Evolutionary conservation across 2,797 vertebrate genomes (phyloP).

Genomic region (Sebastes elongatus): DNA sequence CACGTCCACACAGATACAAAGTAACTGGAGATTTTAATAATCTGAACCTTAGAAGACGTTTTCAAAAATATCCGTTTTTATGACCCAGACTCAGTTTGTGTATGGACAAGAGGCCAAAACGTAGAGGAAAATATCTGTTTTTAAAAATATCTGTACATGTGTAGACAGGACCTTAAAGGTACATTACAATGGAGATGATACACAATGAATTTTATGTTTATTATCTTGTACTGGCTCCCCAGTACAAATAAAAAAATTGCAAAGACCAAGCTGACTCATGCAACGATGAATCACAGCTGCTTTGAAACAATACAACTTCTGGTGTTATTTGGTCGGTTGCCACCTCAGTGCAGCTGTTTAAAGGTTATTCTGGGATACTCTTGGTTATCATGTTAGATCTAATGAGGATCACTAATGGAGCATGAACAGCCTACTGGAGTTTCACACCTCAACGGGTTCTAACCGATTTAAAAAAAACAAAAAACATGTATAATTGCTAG

Average conservation of each 20-base stretch:
- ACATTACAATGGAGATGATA: not conserved
- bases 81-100: accelerated
- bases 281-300: not conserved
- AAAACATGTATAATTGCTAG: too few species aligned
- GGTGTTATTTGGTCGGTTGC: not conserved
- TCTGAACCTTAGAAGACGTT: too few species aligned
- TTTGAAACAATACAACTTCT: not conserved
- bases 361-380: not conserved
- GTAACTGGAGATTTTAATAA: too few species aligned
- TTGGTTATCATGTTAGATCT: too few species aligned
- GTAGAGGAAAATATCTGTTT: too few species aligned
- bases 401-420: not conserved
- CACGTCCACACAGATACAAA: too few species aligned
- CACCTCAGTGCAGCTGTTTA: not conserved
- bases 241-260: not conserved
- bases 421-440: not conserved
- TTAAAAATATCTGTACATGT: too few species aligned
- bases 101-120: too few species aligned
- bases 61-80: too few species aligned
- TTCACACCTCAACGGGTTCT: too few species aligned
- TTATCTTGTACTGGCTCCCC: too few species aligned
- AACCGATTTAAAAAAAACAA: too few species aligned
- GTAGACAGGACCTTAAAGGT: not conserved
- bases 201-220: not conserved
- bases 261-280: not conserved